phyloP scores from a whole-genome alignment of 2,888 invertebrate species.

The Odiellus spinosus region DNA sequence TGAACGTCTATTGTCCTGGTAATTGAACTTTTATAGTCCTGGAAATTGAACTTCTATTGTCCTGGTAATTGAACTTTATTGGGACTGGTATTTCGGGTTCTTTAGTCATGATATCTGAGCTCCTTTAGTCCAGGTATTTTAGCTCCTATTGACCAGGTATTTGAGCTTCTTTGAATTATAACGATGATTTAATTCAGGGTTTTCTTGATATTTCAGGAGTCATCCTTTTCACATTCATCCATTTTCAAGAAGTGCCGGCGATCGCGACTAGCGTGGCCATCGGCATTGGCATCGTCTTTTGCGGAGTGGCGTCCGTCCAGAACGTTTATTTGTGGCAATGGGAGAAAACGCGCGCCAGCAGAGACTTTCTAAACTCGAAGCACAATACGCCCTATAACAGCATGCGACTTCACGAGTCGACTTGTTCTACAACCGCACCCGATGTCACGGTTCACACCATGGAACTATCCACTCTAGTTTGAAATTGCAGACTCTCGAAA shows the following conservation, averaged over 20 bases:
- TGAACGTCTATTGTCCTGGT: too few relatives aligned
- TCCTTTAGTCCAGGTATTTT: too few relatives aligned
- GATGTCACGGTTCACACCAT: slow-evolving; percentile 1
- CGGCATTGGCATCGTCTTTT: slow-evolving; percentile 78
- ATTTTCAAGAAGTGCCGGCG: slow-evolving; percentile 79
- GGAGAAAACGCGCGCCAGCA: slow-evolving; percentile 27
- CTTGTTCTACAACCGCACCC: neutral
- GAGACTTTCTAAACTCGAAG: slow-evolving; percentile 19
- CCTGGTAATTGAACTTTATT: too few relatives aligned
- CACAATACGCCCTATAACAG: slow-evolving; percentile 12
- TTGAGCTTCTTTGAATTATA: too few relatives aligned
- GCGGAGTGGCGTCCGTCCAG: slow-evolving; percentile 83
- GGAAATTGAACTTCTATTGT: too few relatives aligned
- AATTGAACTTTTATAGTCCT: too few relatives aligned
- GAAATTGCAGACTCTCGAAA: slow-evolving; percentile 20
- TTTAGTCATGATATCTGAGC: too few relatives aligned
- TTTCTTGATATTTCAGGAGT: slow-evolving; percentile 49
- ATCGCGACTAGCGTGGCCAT: slow-evolving; percentile 77
- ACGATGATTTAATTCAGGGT: too few relatives aligned
- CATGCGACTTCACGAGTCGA: neutral
- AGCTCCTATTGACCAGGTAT: too few relatives aligned
- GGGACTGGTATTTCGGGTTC: too few relatives aligned
- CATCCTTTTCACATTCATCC: slow-evolving; percentile 79
- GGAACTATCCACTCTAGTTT: slow-evolving; percentile 52
- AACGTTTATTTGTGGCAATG: slow-evolving; percentile 82